These are phyloP conservation scores for Ornithoptera alexandrae DNA, from an alignment of 2,888 invertebrate species.

Conservation along the genomic window DNA sequence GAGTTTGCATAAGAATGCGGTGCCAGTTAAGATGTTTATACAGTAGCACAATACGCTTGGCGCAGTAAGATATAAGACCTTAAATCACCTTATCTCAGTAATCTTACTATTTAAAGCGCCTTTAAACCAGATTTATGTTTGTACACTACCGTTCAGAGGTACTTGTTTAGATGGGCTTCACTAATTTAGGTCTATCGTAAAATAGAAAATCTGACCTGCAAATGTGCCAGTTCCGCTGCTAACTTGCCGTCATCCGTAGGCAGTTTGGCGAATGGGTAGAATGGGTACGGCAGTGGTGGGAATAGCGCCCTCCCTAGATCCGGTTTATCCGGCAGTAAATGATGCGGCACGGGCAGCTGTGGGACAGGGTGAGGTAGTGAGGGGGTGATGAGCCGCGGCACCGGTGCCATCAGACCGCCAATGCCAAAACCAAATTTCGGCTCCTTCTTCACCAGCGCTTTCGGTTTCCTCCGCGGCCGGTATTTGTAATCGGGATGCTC, in stretches of 20 bases:
- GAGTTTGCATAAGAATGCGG: too few relatives aligned
- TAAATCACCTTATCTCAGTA: too few relatives aligned
- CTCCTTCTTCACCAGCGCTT: slow-evolving; percentile 90
- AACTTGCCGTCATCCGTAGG: slow-evolving; percentile 78
- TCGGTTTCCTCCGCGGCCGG: slow-evolving; percentile 91
- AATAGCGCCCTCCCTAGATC: slow-evolving; percentile 84
- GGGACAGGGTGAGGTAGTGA: slow-evolving; percentile 69
- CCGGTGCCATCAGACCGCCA: slow-evolving; percentile 81
- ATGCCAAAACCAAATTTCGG: slow-evolving; percentile 86
- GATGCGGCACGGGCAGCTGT: slow-evolving; percentile 71
- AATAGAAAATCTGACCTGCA: slow-evolving; percentile 61
- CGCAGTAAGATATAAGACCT: too few relatives aligned
- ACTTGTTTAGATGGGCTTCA: too few relatives aligned
- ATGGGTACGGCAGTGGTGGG: slow-evolving; percentile 85
- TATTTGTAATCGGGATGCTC: slow-evolving; percentile 96
- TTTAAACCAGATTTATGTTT: too few relatives aligned
- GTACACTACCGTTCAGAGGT: too few relatives aligned
- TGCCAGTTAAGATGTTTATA: too few relatives aligned
- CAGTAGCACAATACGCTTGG: too few relatives aligned
- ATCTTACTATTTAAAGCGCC: too few relatives aligned
- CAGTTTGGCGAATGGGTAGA: slow-evolving; percentile 83
- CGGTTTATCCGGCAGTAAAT: slow-evolving; percentile 79
- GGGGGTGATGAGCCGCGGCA: slow-evolving; percentile 72
- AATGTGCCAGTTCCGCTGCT: slow-evolving; percentile 85
- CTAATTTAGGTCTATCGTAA: neutral